These are phyloP conservation scores for Barbus barbus DNA, from an alignment of 2,113 vertebrate genomes.

Conservation along the genomic window DNA sequence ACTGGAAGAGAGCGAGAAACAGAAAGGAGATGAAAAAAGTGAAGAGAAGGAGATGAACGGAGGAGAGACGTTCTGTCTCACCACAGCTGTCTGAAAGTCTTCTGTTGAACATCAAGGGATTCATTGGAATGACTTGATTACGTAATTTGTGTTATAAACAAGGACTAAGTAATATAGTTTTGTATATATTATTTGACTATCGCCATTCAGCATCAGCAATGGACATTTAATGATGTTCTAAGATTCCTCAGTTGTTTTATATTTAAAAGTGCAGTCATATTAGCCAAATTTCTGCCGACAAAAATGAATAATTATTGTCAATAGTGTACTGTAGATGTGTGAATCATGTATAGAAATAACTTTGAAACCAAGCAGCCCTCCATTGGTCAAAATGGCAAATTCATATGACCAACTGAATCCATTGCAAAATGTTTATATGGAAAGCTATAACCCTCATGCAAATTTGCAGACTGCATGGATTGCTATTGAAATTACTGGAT, in stretches of 20 bases:
- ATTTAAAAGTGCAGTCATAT: no score
- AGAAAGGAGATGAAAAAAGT: not conserved
- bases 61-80: conserved; percentile 49
- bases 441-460: no score
- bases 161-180: not conserved
- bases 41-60: conserved; percentile 13
- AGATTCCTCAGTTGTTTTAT: not conserved
- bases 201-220: not conserved
- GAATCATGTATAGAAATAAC: no score
- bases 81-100: conserved; percentile 54
- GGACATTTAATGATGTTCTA: not conserved
- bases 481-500: no score
- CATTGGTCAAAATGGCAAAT: no score
- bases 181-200: not conserved
- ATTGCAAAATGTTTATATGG: no score
- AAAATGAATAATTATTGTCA: no score
- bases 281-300: no score
- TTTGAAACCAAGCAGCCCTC: not conserved
- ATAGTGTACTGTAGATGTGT: no score
- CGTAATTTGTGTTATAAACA: not conserved
- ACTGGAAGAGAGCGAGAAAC: not conserved
- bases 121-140: not conserved
- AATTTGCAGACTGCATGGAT: no score
- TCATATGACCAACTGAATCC: no score
- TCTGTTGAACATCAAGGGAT: not conserved